phyloP scores from a whole-genome alignment of 2,113 vertebrate genomes.

The Centrocercus urophasianus region DNA sequence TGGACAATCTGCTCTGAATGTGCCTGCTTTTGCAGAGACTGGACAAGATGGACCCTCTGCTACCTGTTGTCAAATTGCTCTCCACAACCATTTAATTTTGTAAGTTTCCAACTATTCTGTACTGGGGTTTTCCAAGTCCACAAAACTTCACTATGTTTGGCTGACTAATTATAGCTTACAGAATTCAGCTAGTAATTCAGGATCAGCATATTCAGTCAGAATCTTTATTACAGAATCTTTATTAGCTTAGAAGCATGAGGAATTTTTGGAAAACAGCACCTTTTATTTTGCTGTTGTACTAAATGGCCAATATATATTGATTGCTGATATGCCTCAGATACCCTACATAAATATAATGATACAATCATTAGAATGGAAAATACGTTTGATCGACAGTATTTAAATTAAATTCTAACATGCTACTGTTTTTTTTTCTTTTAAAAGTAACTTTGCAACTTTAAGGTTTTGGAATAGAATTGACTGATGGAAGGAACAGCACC shows the following conservation, averaged over 20 bases:
- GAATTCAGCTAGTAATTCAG: neutral
- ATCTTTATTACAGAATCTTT: neutral
- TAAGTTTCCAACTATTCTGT: neutral
- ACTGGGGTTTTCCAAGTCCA: neutral
- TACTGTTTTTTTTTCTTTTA: neutral
- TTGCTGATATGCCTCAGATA: neutral
- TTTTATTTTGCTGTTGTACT: neutral
- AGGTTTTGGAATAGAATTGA: neutral
- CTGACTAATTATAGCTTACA: neutral
- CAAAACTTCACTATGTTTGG: neutral
- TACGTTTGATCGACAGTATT: slow-evolving; percentile 26
- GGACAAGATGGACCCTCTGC: neutral
- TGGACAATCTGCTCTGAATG: neutral
- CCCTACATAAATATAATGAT: slow-evolving; percentile 16
- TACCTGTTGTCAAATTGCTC: neutral
- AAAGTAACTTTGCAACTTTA: neutral
- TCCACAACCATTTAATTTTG: neutral
- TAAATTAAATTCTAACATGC: slow-evolving; percentile 26
- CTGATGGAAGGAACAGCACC: neutral
- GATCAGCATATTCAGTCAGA: neutral
- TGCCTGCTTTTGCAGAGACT: neutral
- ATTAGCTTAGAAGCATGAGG: neutral
- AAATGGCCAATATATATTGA: slow-evolving; percentile 10
- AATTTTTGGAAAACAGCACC: neutral
- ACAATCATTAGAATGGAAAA: slow-evolving; percentile 15